Evolutionary conservation across 2,113 vertebrate species (phyloP).

Genomic region (Sturnus vulgaris): DNA sequence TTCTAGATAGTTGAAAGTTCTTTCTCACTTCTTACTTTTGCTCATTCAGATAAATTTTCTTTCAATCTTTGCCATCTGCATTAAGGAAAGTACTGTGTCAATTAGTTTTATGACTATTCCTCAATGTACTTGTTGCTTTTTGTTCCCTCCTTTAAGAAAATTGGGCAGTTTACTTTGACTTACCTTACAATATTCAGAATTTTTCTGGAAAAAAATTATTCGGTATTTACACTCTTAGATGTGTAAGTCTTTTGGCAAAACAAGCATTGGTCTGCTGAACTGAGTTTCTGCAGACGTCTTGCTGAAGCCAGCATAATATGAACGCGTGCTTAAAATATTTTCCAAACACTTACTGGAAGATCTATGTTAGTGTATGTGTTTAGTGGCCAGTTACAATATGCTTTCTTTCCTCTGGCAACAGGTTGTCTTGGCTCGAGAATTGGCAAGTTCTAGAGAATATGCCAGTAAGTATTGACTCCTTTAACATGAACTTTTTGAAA

Average conservation of each 20-base stretch:
- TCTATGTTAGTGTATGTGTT: neutral
- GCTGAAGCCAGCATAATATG: neutral
- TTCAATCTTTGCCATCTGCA: neutral
- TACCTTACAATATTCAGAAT: neutral
- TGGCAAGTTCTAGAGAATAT: conserved; percentile 92
- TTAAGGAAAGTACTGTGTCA: neutral
- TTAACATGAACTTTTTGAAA: neutral
- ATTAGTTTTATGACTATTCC: neutral
- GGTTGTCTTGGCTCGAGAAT: conserved; percentile 96
- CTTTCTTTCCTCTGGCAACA: conserved; percentile 58
- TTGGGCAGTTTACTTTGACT: neutral
- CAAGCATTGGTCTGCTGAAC: neutral
- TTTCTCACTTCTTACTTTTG: neutral
- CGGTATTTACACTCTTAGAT: neutral
- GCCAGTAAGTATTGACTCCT: conserved; percentile 85
- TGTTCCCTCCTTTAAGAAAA: neutral
- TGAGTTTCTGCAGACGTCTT: neutral
- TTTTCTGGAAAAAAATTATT: neutral
- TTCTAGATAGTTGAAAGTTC: neutral
- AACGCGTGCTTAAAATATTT: neutral
- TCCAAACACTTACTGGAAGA: neutral
- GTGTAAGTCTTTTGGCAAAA: neutral
- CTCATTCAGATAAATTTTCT: neutral
- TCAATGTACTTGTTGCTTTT: neutral
- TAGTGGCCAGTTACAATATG: neutral